Evolutionary conservation across 2,888 invertebrate species (phyloP).

Genomic region (Apamea anceps): DNA sequence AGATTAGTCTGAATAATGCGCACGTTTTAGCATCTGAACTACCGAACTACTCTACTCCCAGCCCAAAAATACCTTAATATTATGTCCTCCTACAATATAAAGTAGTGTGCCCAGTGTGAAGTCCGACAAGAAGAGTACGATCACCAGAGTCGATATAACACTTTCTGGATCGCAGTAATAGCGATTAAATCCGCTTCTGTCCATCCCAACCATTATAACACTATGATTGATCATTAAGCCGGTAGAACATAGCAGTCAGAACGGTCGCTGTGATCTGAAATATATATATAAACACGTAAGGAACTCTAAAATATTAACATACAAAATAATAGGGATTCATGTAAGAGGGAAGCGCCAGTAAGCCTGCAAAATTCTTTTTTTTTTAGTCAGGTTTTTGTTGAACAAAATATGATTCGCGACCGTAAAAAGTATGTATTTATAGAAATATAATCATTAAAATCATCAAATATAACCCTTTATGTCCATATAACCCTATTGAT

Average conservation of each 20-base stretch:
- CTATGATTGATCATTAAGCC: background rate
- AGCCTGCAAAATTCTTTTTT: too few relatives aligned
- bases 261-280: slow-evolving; percentile 9
- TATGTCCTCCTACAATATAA: slow-evolving; percentile 21
- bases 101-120: slow-evolving; percentile 20
- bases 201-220: background rate
- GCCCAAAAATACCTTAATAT: slow-evolving; percentile 14
- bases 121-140: slow-evolving; percentile 24
- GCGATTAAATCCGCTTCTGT: background rate
- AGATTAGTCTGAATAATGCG: background rate
- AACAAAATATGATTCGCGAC: too few relatives aligned
- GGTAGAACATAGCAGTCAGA: slow-evolving; percentile 2
- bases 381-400: too few relatives aligned
- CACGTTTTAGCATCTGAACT: background rate
- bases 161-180: slow-evolving; percentile 2
- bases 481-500: too few relatives aligned
- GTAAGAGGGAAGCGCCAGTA: too few relatives aligned
- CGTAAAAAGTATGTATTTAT: too few relatives aligned
- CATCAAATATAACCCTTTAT: too few relatives aligned
- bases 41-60: background rate
- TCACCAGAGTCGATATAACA: slow-evolving; percentile 18
- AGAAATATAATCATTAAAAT: too few relatives aligned
- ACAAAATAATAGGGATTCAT: background rate
- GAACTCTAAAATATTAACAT: background rate
- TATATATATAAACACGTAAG: background rate